These are phyloP conservation scores for Emydocephalus ijimae DNA, from an alignment of 2,113 vertebrate species.

Conservation along the genomic window DNA sequence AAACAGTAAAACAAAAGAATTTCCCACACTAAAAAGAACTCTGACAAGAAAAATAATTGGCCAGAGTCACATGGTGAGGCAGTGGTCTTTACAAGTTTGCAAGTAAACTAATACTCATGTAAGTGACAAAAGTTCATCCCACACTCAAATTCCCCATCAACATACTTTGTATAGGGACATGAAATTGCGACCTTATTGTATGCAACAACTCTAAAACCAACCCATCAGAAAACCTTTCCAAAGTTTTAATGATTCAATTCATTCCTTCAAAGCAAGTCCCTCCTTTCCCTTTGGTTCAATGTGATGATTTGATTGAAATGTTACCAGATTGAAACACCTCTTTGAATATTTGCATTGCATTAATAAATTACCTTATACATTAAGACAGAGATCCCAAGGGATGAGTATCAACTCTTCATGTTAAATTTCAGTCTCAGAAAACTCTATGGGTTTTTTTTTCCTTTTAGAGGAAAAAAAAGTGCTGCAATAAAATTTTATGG, in stretches of 20 bases:
- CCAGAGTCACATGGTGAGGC: neutral
- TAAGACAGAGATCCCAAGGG: neutral
- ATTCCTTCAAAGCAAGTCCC: neutral
- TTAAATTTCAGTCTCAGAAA: neutral
- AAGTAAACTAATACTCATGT: neutral
- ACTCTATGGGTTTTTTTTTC: neutral
- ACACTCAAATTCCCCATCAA: neutral
- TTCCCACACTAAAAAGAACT: neutral
- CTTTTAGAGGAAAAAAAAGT: neutral
- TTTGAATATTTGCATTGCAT: neutral
- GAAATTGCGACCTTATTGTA: neutral
- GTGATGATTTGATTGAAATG: neutral
- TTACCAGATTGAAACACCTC: neutral
- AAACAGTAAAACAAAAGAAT: neutral
- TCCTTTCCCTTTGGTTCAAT: neutral
- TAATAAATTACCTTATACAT: neutral
- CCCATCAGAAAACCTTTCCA: neutral
- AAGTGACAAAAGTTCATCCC: neutral
- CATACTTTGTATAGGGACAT: neutral
- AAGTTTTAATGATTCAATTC: neutral
- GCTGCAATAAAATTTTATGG: neutral
- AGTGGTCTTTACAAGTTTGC: neutral
- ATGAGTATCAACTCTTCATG: fast-evolving
- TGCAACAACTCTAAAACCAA: neutral
- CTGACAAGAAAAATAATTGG: neutral